phyloP scores from a whole-genome alignment of 23 tunicate species.

The Pegea sp. region DNA sequence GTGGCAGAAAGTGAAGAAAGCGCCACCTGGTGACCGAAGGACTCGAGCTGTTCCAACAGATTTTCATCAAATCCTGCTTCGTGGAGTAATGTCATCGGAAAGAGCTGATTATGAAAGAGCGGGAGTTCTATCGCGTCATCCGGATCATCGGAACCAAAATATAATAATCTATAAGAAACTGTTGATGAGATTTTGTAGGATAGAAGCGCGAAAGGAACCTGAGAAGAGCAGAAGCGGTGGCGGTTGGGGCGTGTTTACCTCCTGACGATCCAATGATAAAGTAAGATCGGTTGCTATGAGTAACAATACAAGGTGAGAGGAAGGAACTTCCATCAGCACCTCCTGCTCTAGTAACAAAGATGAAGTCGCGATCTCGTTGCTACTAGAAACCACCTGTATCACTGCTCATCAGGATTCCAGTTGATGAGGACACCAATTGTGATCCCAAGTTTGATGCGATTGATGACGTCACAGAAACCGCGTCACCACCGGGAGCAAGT shows the following conservation, averaged over 20 bases:
- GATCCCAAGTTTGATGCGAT: slow-evolving; percentile 45
- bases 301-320: slow-evolving; percentile 50
- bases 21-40: slow-evolving; percentile 48
- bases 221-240: slow-evolving; percentile 20
- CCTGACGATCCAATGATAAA: slow-evolving; percentile 81
- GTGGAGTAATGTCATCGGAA: slow-evolving; percentile 23
- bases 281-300: slow-evolving; percentile 17
- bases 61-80: slow-evolving; percentile 31
- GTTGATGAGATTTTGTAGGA: too few relatives aligned
- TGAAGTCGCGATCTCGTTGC: too few relatives aligned
- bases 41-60: slow-evolving; percentile 12
- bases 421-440: slow-evolving; percentile 16
- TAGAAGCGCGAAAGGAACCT: slow-evolving; percentile 26
- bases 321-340: slow-evolving; percentile 55
- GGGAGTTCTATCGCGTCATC: slow-evolving; percentile 46
- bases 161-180: slow-evolving; percentile 34
- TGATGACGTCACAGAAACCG: slow-evolving; percentile 62
- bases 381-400: slow-evolving; percentile 50
- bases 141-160: slow-evolving; percentile 53
- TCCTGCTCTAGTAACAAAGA: too few relatives aligned
- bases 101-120: slow-evolving; percentile 36
- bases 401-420: slow-evolving; percentile 64
- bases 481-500: slow-evolving; percentile 37
- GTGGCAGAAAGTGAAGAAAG: neutral
- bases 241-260: slow-evolving; percentile 52